Percentiles rank a stretch among this genome's conserved stretches.
phyloP scores from a whole-genome alignment of 2,888 invertebrate genomes.

The Cataglyphis rosenhaueri region DNA sequence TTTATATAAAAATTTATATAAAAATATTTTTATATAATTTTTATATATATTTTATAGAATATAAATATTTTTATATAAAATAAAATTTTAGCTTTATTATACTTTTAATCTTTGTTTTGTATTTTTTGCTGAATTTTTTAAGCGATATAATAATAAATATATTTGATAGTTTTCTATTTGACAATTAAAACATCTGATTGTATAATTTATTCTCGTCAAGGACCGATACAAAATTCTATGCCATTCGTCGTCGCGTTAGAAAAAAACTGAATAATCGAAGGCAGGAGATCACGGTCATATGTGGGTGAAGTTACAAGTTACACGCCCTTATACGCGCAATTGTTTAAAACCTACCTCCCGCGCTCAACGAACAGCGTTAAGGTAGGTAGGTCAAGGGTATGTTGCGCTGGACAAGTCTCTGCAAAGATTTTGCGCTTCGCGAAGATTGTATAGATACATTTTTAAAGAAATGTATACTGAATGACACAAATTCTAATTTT shows the following conservation, averaged over 20 bases:
- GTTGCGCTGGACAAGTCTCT: slow-evolving; percentile 37
- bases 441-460: not conserved
- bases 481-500: not conserved
- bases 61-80: too few species aligned
- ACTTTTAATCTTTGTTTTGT: not conserved
- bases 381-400: slow-evolving; percentile 73
- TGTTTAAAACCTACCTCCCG: slow-evolving; percentile 63
- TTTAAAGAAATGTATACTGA: not conserved
- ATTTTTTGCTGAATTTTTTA: not conserved
- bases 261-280: slow-evolving; percentile 7
- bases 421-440: slow-evolving; percentile 16
- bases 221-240: not conserved
- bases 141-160: not conserved
- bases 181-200: slow-evolving; percentile 5
- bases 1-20: not conserved
- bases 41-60: too few species aligned
- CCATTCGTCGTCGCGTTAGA: not conserved
- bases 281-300: slow-evolving; percentile 56
- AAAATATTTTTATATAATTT: too few species aligned
- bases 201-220: not conserved
- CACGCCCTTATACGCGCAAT: slow-evolving; percentile 69
- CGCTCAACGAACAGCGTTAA: slow-evolving; percentile 65
- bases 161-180: not conserved
- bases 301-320: slow-evolving; percentile 65
- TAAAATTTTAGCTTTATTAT: not conserved